Base-by-base conservation (phyloP, 2,888 invertebrate genomes). In the Zaprionus obscuricornis region DNA sequence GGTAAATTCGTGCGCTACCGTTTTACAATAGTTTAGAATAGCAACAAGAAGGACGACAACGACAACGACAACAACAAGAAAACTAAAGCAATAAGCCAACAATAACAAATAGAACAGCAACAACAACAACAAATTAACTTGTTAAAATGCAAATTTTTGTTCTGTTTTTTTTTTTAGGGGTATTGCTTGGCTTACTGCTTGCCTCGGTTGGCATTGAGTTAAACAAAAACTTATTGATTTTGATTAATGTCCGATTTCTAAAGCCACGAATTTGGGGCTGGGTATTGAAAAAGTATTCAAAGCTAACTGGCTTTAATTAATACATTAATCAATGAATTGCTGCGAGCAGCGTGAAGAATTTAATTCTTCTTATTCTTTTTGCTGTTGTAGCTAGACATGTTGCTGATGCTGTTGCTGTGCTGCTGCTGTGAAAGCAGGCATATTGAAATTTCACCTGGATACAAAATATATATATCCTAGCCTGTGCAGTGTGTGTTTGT, bases 81-180 rank as follows among this genome's bases (percentile, higher is more conserved):
- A n/a, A n/a, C n/a, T n/a, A n/a, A n/a, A n/a, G n/a, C n/a, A n/a
- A n/a, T n/a, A n/a, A n/a, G n/a, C n/a, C 33, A 51, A 27, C 43
- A 24, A 17, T 14, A 60, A 27, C 34, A 34, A 46, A 16, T 45
- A 42, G 20, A 50, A 54, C 66, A 56, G 50, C 20, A 64, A 65
- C 46, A 68, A 51, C 56, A 57, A 56, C 71, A 58, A 74, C 70
- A 85, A 85, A 85, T 85, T 86, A 87, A 84, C 85, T 85, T 86
- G 85, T 85, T 86, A 84, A 86, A 85, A 86, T 86, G 86, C 81
- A 85, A 86, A 85, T 85, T 83, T 75, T 56, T 67, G 59, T 39
- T 64, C 74, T 55, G 85, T 86, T 85, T 83, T 75, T 56, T 67
- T 57, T 39, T 64, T 77, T 55, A 57, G 43, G 69, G 65, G 60